Conservation (phyloP, 64 coral and sea anemone species). For the Orbicella faveolata region DNA sequence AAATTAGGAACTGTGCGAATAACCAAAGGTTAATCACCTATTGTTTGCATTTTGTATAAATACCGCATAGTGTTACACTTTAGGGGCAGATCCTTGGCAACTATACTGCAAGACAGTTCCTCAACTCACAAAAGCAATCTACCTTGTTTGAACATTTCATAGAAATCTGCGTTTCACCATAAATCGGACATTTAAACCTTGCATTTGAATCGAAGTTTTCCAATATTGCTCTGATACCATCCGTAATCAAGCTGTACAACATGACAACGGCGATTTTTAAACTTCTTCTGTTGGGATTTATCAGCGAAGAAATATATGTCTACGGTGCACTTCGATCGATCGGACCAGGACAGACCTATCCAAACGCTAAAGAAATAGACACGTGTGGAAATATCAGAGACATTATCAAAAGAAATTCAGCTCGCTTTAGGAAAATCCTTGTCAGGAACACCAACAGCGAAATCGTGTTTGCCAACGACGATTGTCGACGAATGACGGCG, state of each 20-base stretch:
- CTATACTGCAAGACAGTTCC: background rate
- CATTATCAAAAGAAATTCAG: slow-evolving; percentile 84
- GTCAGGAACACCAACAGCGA: slow-evolving; percentile 76
- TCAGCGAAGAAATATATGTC: background rate
- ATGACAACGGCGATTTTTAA: slow-evolving; percentile 11
- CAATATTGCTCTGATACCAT: no score
- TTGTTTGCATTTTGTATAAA: no score
- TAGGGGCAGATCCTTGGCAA: slow-evolving; percentile 8
- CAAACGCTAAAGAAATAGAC: slow-evolving; percentile 59
- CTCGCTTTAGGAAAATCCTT: slow-evolving; percentile 86
- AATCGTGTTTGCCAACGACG: slow-evolving; percentile 71
- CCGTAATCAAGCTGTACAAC: background rate
- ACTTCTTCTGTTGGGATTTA: background rate
- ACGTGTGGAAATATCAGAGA: slow-evolving; percentile 85
- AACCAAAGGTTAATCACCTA: background rate
- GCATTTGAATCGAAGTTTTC: background rate
- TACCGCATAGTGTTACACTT: slow-evolving; percentile 10
- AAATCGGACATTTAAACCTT: background rate
- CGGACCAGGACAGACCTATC: background rate
- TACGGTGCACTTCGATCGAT: slow-evolving; percentile 11
- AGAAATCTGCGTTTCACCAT: background rate
- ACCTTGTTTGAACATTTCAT: background rate
- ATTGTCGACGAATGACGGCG: slow-evolving; percentile 88
- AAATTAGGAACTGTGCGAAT: background rate
- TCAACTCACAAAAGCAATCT: background rate